phyloP scores from a whole-genome alignment of 1,140 invertebrate species.

The Drosophila nebulosa region DNA sequence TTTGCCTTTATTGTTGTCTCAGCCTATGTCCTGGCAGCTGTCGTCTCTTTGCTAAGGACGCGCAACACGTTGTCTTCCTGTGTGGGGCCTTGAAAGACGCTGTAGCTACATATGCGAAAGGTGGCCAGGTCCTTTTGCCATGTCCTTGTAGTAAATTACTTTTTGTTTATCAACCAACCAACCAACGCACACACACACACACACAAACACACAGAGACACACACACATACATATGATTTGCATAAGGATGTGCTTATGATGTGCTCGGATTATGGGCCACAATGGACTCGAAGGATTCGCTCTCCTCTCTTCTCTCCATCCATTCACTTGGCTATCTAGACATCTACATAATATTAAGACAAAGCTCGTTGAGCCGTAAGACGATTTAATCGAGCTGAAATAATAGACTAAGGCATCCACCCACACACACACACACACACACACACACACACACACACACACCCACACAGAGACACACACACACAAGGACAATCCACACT shows the following conservation, averaged over 20 bases:
- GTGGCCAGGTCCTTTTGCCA: conserved; percentile 45
- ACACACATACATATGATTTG: conserved; percentile 45
- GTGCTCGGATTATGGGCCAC: conserved; percentile 65
- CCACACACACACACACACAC: conserved; percentile 8
- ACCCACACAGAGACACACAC: conserved; percentile 5
- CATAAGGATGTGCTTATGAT: conserved; percentile 79
- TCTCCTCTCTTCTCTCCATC: not conserved
- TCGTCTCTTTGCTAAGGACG: conserved; percentile 61
- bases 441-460: conserved; percentile 5
- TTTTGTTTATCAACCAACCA: conserved; percentile 72
- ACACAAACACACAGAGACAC: not conserved
- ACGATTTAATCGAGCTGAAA: conserved; percentile 78
- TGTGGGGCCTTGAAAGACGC: conserved; percentile 42
- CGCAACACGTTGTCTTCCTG: conserved; percentile 63
- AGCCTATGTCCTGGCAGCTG: conserved; percentile 21
- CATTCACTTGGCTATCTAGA: conserved; percentile 51
- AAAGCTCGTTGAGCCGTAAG: conserved; percentile 77
- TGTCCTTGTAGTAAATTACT: conserved; percentile 67
- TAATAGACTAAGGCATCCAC: conserved; percentile 65
- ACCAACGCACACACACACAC: conserved; percentile 22
- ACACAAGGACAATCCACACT: not conserved
- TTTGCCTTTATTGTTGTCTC: not conserved
- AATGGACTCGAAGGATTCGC: conserved; percentile 50
- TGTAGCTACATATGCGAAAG: conserved; percentile 23
- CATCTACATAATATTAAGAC: conserved; percentile 79